Percentiles rank a stretch among this genome's conserved stretches.
phyloP scores from a whole-genome alignment of 1,140 invertebrate species.

The Coenobita brevimanus region DNA sequence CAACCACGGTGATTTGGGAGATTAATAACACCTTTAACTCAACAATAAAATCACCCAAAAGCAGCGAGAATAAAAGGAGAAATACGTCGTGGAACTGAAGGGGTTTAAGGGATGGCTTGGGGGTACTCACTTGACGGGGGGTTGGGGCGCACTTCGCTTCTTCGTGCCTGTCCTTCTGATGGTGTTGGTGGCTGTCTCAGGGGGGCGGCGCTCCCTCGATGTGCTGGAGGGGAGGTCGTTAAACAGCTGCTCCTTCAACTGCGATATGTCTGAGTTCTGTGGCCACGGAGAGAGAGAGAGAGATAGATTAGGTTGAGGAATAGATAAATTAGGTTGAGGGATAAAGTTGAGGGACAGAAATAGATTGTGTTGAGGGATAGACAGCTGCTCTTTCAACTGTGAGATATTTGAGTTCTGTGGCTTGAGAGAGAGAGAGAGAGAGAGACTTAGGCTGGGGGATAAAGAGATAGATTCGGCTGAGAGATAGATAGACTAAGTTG shows the following conservation, averaged over 20 bases:
- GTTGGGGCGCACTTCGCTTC: slow-evolving; percentile 62
- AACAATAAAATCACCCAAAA: too few species aligned
- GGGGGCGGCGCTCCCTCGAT: slow-evolving; percentile 58
- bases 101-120: too few species aligned
- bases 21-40: too few species aligned
- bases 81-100: too few species aligned
- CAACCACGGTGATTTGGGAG: too few species aligned
- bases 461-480: background rate
- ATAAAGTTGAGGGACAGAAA: too few species aligned
- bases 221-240: slow-evolving; percentile 59
- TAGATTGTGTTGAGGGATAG: too few species aligned
- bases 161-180: slow-evolving; percentile 65
- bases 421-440: slow-evolving; percentile 2
- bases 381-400: slow-evolving; percentile 68
- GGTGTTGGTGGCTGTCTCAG: slow-evolving; percentile 67
- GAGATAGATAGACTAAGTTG: too few species aligned
- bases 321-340: background rate
- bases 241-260: slow-evolving; percentile 69
- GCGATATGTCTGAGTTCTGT: slow-evolving; percentile 68
- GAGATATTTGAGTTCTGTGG: slow-evolving; percentile 68
- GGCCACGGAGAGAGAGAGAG: background rate
- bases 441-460: too few species aligned
- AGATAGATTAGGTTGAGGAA: background rate
- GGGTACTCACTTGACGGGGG: slow-evolving; percentile 58
- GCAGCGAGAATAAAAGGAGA: too few species aligned